Conservation (phyloP, 2,888 invertebrate genomes). For the Hyppa rectilinea region DNA sequence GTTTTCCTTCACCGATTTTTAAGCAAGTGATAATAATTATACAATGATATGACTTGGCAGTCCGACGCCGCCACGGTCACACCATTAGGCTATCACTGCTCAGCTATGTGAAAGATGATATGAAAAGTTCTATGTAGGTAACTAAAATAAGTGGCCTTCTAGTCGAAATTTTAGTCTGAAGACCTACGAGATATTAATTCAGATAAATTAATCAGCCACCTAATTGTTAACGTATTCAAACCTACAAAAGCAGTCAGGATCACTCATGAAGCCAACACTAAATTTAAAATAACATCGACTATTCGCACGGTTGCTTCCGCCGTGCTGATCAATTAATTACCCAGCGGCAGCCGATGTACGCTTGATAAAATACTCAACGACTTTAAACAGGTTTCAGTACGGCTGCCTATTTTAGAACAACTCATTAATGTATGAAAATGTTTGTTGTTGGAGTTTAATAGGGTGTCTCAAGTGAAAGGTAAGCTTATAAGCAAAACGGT, state of each 20-base stretch:
- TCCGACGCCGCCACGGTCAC: too few species aligned
- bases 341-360: slow-evolving; percentile 45
- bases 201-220: not conserved
- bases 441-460: slow-evolving; percentile 33
- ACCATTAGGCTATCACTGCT: too few species aligned
- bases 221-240: slow-evolving; percentile 14
- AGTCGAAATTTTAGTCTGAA: not conserved
- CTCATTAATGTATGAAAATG: slow-evolving; percentile 39
- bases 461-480: slow-evolving; percentile 25
- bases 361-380: slow-evolving; percentile 63
- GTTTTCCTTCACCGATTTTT: too few species aligned
- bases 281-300: slow-evolving; percentile 53
- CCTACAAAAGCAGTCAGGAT: slow-evolving; percentile 5
- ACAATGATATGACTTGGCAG: too few species aligned
- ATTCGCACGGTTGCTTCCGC: slow-evolving; percentile 46
- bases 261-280: slow-evolving; percentile 14
- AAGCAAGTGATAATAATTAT: too few species aligned
- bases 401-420: slow-evolving; percentile 39
- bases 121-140: too few species aligned
- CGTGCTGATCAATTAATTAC: slow-evolving; percentile 61
- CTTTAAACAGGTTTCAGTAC: slow-evolving; percentile 37
- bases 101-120: too few species aligned
- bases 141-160: not conserved
- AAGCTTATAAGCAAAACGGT: slow-evolving; percentile 15
- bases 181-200: not conserved